Base-by-base conservation (phyloP, 2,113 vertebrate species). In the pig (Sus scrofa) region DNA sequence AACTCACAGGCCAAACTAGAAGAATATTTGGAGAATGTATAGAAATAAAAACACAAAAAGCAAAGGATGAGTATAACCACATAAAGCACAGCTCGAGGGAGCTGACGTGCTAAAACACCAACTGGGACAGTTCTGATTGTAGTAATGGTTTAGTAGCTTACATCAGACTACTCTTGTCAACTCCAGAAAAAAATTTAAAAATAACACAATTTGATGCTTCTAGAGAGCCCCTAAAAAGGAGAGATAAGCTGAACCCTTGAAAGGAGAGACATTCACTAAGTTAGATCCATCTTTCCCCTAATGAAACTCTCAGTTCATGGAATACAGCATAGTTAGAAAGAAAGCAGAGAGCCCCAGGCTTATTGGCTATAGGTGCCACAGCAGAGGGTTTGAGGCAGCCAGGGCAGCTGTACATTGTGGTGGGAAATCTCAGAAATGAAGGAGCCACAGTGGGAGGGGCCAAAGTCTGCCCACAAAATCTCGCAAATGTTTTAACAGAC, bases 251-350 rank as follows among this genome's bases (percentile, higher is more conserved):
- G 56, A 30, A 10, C 54, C 27, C 56, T 39, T 32, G 30, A 82
- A 81, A 37, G n/a, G 8, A 18, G 32, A 79, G 32, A 39, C 37
- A 44, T 24, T 44, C 54, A 6, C 22, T 6, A 32, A 2, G 52
- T 60, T 39, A 75, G 22, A 62, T 8, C 44, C 27, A 1, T 2
- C 10, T 52, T 68, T 26, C 60, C 22, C 58, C 16, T 3, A 32
- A 2, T 0, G 9, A 19, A 26, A 8, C 20, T 18, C 8, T 50
- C n/a, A n/a, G 65, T 6, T 44, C 14, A 2, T 3, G 12, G 20
- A 10, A 4, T 8, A 6, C 9, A 56, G n/a, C 18, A 6, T 4
- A 5, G 24, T 11, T 26, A 56, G 68, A 16, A 50, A 78, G 65
- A 34, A 56, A 52, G 83, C 8, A 9, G 37, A 68, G 44, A 26